These are phyloP conservation scores for Diadophis punctatus DNA, from an alignment of 2,113 vertebrate genomes.

Conservation along the genomic window DNA sequence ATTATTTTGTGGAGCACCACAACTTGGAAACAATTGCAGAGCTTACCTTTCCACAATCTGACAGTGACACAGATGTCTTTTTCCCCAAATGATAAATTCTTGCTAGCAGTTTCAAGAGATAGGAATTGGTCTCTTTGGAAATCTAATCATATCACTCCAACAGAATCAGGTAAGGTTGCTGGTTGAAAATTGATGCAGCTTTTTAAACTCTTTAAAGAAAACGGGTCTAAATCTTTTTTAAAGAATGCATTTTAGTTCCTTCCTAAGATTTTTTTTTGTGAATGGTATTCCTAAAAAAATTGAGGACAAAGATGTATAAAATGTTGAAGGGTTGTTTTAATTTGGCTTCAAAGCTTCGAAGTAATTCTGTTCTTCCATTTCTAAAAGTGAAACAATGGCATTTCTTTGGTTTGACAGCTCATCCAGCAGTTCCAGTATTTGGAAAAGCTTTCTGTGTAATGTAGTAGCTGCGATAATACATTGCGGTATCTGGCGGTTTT, in stretches of 20 bases:
- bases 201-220: conserved; percentile 7
- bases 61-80: conserved; percentile 96
- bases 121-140: conserved; percentile 95
- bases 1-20: conserved; percentile 88
- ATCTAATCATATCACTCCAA: conserved; percentile 58
- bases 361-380: neutral
- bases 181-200: neutral
- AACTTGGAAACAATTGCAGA: conserved; percentile 88
- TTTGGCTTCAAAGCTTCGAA: neutral
- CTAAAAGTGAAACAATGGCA: neutral
- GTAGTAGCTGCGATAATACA: neutral
- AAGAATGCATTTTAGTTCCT: neutral
- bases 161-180: conserved; percentile 59
- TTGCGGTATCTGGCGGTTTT: neutral
- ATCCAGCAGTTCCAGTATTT: neutral
- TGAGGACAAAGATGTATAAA: neutral
- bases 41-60: conserved; percentile 85
- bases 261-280: neutral
- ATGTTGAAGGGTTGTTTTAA: neutral
- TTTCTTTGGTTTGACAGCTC: neutral
- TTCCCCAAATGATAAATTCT: conserved; percentile 82
- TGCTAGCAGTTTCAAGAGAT: conserved; percentile 92
- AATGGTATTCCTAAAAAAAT: neutral
- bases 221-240: neutral
- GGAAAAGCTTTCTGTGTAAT: neutral